phyloP scores from a whole-genome alignment of 2,888 invertebrate genomes.

The Nymphalis polychloros region DNA sequence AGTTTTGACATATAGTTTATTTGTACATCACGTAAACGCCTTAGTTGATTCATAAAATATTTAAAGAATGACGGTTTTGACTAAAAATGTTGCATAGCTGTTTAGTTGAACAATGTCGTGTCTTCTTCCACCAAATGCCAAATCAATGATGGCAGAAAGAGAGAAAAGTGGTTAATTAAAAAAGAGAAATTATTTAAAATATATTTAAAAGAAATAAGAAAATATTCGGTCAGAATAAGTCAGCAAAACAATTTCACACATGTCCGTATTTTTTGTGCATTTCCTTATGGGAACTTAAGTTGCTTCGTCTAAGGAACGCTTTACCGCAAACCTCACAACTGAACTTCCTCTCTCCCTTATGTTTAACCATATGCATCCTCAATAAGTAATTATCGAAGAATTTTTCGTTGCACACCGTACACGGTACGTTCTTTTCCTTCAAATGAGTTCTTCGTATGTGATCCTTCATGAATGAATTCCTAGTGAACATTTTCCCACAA shows the following conservation, averaged over 20 bases:
- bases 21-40: no score
- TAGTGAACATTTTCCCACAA: constrained; percentile 71
- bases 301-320: constrained; percentile 81
- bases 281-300: constrained; percentile 81
- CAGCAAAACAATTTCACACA: constrained; percentile 37
- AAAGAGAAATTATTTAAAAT: no score
- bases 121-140: no score
- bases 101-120: no score
- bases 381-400: constrained; percentile 71
- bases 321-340: constrained; percentile 82
- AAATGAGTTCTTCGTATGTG: constrained; percentile 72
- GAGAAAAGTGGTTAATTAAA: no score
- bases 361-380: constrained; percentile 77
- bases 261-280: constrained; percentile 75
- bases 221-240: no score
- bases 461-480: constrained; percentile 73
- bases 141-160: no score
- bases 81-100: no score
- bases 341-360: constrained; percentile 78
- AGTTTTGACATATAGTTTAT: no score
- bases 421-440: constrained; percentile 71
- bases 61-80: no score
- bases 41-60: no score
- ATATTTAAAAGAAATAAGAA: no score
- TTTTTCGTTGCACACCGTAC: constrained; percentile 67